Percentiles rank a stretch among this genome's conserved stretches.
Conservation (phyloP, 2,113 vertebrate species). For the chimpanzee (Pan troglodytes) region NHGRI_mPanTro3-v2.1_pri NC_072401.2:22216001-22216500, state of each 20-base stretch:
- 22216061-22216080: background rate
- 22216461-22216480: background rate
- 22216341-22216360: background rate
- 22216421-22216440: background rate
- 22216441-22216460: background rate
- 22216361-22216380: background rate
- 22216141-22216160: background rate
- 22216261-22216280: background rate
- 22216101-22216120: background rate
- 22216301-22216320: background rate
- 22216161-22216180: background rate
- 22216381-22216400: background rate
- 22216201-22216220: too few species aligned
- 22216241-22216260: background rate
- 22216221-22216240: background rate
- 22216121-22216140: background rate
- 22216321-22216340: background rate
- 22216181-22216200: background rate
- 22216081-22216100: background rate
- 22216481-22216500: background rate
- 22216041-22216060: background rate
- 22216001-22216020: background rate
- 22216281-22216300: background rate
- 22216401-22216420: background rate
- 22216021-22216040: background rate